A percentile compares a stretch with the other conserved stretches of the same genome.
Conservation (phyloP, 1,140 invertebrate genomes). For the Agrypnia vestita region DNA sequence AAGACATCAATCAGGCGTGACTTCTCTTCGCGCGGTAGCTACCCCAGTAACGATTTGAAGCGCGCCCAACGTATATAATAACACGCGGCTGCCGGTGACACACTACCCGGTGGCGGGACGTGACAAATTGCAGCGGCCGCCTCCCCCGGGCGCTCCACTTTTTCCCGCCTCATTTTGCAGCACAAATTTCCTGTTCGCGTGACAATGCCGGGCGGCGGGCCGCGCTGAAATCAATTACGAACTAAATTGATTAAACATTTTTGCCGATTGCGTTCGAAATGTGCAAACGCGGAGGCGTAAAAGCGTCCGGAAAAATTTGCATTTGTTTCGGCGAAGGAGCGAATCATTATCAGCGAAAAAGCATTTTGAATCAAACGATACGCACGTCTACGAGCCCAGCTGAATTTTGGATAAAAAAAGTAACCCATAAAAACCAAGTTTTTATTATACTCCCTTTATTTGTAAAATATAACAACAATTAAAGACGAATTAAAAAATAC, state of each 20-base stretch:
- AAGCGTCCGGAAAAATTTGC: neutral
- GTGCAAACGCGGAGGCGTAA: constrained; percentile 22
- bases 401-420: no score
- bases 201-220: constrained; percentile 40
- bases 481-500: no score
- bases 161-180: constrained; percentile 23
- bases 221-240: constrained; percentile 55
- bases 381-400: no score
- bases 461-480: no score
- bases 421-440: no score
- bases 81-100: neutral
- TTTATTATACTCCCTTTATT: no score
- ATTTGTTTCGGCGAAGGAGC: constrained; percentile 14
- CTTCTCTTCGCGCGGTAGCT: neutral
- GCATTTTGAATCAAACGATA: neutral
- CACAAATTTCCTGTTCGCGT: constrained; percentile 44
- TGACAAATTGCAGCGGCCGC: constrained; percentile 50
- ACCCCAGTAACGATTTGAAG: constrained; percentile 2
- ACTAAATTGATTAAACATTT: constrained; percentile 55
- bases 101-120: constrained; percentile 1
- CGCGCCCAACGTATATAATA: constrained; percentile 9
- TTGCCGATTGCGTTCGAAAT: constrained; percentile 45
- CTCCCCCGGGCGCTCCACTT: no score
- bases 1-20: constrained; percentile 27
- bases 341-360: neutral